A percentile compares a stretch with the other conserved stretches of the same genome.
Evolutionary conservation across 37 sponge, comb jelly and placozoan genomes (phyloP).

Genomic region (Chondrosia reniformis): DNA sequence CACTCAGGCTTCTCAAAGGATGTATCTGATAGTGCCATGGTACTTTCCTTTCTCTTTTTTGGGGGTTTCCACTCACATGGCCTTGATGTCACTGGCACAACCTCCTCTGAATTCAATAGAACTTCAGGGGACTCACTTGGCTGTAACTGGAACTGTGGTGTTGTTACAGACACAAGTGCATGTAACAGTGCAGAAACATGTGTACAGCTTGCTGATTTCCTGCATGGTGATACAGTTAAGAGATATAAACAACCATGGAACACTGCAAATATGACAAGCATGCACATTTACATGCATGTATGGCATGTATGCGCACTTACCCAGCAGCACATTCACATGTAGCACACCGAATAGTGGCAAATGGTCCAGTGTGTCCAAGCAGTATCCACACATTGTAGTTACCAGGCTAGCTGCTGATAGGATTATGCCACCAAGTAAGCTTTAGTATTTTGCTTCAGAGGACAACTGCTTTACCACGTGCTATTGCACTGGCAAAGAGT

Average conservation of each 20-base stretch:
- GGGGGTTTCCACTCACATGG: constrained; percentile 66
- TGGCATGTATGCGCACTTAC: constrained; percentile 17
- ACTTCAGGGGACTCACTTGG: no score
- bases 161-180: constrained; percentile 36
- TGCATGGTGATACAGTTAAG: constrained; percentile 4
- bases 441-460: no score
- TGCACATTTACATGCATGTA: not conserved
- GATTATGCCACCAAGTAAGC: no score
- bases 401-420: no score
- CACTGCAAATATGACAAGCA: not conserved
- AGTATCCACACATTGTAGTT: no score
- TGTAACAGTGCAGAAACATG: constrained; percentile 61
- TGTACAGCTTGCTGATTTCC: constrained; percentile 55
- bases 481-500: no score
- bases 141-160: constrained; percentile 17
- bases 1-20: constrained; percentile 44
- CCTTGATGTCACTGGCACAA: constrained; percentile 38
- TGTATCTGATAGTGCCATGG: constrained; percentile 28
- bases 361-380: constrained; percentile 23
- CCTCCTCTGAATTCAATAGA: no score
- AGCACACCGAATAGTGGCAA: constrained; percentile 37
- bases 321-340: constrained; percentile 69
- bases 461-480: no score
- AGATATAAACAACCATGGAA: not conserved
- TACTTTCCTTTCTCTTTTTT: constrained; percentile 32